Evolutionary conservation across 2,888 invertebrate genomes (phyloP).

Genomic region (Chironomus riparius): DNA sequence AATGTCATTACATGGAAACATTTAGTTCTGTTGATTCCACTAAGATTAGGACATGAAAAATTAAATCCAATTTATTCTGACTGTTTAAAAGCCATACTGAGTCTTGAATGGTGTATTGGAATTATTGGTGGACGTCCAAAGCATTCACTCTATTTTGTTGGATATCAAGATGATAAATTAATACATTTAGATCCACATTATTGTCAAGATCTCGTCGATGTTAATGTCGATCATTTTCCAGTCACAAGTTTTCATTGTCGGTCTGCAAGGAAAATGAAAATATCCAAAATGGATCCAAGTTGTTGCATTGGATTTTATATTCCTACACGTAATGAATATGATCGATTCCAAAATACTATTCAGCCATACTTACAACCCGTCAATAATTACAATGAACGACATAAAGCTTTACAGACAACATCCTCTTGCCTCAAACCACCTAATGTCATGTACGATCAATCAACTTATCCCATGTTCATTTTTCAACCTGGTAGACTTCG

Average conservation of each 20-base stretch:
- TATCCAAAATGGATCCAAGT: constrained; percentile 84
- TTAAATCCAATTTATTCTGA: constrained; percentile 77
- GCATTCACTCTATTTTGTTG: constrained; percentile 88
- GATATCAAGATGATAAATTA: constrained; percentile 85
- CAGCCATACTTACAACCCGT: constrained; percentile 46
- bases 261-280: constrained; percentile 74
- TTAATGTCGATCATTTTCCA: constrained; percentile 68
- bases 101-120: constrained; percentile 75
- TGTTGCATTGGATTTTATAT: constrained; percentile 88
- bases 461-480: constrained; percentile 68
- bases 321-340: constrained; percentile 63
- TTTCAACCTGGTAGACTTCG: constrained; percentile 58
- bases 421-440: background rate
- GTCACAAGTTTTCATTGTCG: constrained; percentile 75
- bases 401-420: background rate
- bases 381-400: constrained; percentile 33
- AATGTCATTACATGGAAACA: constrained; percentile 57
- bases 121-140: constrained; percentile 89
- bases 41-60: constrained; percentile 78
- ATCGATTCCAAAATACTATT: constrained; percentile 53
- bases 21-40: constrained; percentile 72
- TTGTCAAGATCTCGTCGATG: constrained; percentile 84
- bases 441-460: background rate
- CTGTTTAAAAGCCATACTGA: constrained; percentile 69
- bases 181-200: constrained; percentile 92